Conservation (phyloP, 2,113 vertebrate genomes). For the Atlantisia rogersi region DNA sequence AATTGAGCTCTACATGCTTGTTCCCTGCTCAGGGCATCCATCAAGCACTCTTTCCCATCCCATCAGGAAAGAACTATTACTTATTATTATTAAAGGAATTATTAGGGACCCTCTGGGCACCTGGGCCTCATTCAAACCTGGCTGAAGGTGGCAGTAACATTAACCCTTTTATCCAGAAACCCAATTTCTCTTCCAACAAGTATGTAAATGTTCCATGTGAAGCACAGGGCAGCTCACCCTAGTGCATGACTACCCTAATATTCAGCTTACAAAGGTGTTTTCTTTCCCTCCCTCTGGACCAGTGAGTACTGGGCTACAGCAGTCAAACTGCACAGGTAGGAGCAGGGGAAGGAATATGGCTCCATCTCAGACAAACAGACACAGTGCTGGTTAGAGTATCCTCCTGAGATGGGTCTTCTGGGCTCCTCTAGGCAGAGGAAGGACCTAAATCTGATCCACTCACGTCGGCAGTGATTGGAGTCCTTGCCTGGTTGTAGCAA, state of each 20-base stretch:
- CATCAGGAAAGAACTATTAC: background rate
- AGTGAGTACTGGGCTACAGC: background rate
- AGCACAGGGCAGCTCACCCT: background rate
- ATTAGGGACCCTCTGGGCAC: background rate
- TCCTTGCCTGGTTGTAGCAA: background rate
- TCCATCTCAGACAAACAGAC: background rate
- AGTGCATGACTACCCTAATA: background rate
- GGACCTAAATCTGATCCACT: background rate
- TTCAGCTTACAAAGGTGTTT: background rate
- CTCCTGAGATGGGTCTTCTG: background rate
- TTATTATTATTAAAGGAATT: too few relatives aligned
- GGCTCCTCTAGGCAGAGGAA: background rate
- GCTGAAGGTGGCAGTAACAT: rapidly evolving
- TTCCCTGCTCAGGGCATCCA: background rate
- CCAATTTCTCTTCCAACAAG: background rate
- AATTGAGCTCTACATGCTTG: background rate
- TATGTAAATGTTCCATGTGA: background rate
- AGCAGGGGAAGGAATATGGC: too few relatives aligned
- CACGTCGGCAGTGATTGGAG: background rate
- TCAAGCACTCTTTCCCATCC: background rate
- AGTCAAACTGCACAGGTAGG: background rate
- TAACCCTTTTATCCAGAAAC: background rate
- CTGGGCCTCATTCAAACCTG: background rate
- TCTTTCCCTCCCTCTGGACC: background rate
- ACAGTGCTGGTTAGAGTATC: background rate